Base-by-base conservation (phyloP, 2,888 invertebrate genomes). In the Drosophila vallismaia region DNA sequence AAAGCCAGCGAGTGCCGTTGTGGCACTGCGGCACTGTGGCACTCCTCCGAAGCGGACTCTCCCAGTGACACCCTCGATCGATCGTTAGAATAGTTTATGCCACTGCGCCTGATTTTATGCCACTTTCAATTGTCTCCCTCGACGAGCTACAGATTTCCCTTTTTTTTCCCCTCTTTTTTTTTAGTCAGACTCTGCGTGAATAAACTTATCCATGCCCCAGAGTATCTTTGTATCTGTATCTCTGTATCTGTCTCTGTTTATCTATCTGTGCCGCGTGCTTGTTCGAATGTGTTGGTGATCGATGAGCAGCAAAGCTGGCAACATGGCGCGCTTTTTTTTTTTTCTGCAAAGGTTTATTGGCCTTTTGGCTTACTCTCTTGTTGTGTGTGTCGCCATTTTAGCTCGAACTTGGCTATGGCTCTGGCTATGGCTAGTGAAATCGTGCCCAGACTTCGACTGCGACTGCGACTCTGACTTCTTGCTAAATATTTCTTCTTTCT, bases 341-440 rank as follows among this genome's bases (percentile, higher is more conserved):
- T 54, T 57, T 59, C 71, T 70, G 26, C 69, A 80, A 81, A 83
- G 82, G 82, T 86, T 83, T 83, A 83, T 83, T 83, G 82, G 86
- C 82, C 82, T 86, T 83, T 80, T 83, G 84, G 57, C 76, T 75
- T 58, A 79, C 80, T 78, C 66, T 66, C 49, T 12, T 69, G 31
- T 31, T 59, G 60, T 75, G 66, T 79, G 63, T 80, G 76, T 76
- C 80, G 76, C 75, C 62, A 79, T 73, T 77, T 82, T 74, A 77
- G 64, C 71, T 31, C 57, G 49, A 57, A 71, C 64, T 71, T 66
- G 72, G 71, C 71, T 71, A 44, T 59, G 38, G 36, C 58, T 48
- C 57, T 52, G 58, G 50, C 53, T 79, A 40, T 36, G 24, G 75
- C 76, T 76, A 74, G 79, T 79, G 77, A 77, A 77, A 79, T 79